A percentile compares a stretch with the other conserved stretches of the same genome.
These are phyloP conservation scores for Hyperoplus immaculatus DNA, from an alignment of 2,797 vertebrate genomes.

Conservation along the genomic window DNA sequence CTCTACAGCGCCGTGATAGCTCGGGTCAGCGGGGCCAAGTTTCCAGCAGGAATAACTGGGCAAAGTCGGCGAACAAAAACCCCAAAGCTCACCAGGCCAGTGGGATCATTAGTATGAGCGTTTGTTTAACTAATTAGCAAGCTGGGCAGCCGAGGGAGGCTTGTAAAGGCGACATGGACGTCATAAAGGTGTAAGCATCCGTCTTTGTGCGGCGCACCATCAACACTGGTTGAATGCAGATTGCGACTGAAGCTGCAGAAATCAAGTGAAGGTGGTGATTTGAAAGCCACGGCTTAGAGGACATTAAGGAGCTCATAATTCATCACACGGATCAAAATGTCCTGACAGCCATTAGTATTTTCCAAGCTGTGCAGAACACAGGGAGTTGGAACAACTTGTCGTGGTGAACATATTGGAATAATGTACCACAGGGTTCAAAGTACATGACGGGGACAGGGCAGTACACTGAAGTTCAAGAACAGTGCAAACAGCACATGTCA, in stretches of 20 bases:
- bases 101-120: slow-evolving; percentile 91
- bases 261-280: not conserved
- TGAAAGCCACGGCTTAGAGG: not conserved
- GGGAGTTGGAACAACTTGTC: too few relatives aligned
- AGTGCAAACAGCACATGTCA: slow-evolving; percentile 96
- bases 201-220: slow-evolving; percentile 45
- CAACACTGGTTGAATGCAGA: slow-evolving; percentile 17
- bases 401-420: slow-evolving; percentile 56
- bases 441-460: slow-evolving; percentile 88
- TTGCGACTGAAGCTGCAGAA: slow-evolving; percentile 9
- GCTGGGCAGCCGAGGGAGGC: slow-evolving; percentile 91
- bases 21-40: slow-evolving; percentile 95
- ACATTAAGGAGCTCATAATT: not conserved
- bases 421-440: slow-evolving; percentile 85
- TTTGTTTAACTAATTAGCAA: slow-evolving; percentile 99
- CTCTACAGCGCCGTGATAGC: slow-evolving; percentile 89
- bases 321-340: not conserved
- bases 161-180: slow-evolving; percentile 79
- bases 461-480: slow-evolving; percentile 99
- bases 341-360: not conserved
- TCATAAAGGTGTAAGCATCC: slow-evolving; percentile 71
- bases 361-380: not conserved
- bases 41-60: slow-evolving; percentile 86
- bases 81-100: slow-evolving; percentile 86
- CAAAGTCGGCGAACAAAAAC: slow-evolving; percentile 91